phyloP scores from a whole-genome alignment of 2,797 vertebrate genomes.

The Falco naumanni region DNA sequence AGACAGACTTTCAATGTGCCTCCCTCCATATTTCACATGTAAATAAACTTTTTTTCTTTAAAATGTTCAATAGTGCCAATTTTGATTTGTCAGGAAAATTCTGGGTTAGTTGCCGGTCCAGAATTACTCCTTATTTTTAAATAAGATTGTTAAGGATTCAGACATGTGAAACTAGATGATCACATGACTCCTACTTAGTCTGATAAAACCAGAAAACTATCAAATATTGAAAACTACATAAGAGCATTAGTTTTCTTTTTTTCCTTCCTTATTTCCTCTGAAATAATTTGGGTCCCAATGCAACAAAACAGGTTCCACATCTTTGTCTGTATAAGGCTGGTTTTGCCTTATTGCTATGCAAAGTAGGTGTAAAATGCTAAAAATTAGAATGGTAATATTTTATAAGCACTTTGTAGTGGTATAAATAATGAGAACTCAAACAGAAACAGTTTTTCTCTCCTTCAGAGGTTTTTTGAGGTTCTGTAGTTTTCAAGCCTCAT shows the following conservation, averaged over 20 bases:
- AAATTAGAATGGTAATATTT: neutral
- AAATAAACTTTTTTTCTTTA: constrained; percentile 47
- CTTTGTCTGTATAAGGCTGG: neutral
- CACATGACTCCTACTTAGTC: neutral
- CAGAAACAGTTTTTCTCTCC: neutral
- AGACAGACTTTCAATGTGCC: neutral
- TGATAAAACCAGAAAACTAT: neutral
- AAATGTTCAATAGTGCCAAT: neutral
- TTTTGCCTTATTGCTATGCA: neutral
- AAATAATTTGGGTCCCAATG: neutral
- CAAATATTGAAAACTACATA: neutral
- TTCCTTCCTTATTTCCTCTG: neutral
- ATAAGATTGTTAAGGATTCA: neutral
- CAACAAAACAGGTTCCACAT: neutral
- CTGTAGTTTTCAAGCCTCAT: neutral
- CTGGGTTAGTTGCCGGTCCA: neutral
- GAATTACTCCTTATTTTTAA: neutral
- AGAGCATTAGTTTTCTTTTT: neutral
- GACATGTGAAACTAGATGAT: neutral
- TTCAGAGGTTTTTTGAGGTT: neutral
- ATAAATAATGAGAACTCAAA: neutral
- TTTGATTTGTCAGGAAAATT: constrained; percentile 1
- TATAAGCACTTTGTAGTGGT: neutral
- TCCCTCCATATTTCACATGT: constrained; percentile 15
- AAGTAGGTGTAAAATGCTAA: neutral